These are phyloP conservation scores for Metopia argyrocephala DNA, from an alignment of 2,888 invertebrate species.

Conservation along the genomic window DNA sequence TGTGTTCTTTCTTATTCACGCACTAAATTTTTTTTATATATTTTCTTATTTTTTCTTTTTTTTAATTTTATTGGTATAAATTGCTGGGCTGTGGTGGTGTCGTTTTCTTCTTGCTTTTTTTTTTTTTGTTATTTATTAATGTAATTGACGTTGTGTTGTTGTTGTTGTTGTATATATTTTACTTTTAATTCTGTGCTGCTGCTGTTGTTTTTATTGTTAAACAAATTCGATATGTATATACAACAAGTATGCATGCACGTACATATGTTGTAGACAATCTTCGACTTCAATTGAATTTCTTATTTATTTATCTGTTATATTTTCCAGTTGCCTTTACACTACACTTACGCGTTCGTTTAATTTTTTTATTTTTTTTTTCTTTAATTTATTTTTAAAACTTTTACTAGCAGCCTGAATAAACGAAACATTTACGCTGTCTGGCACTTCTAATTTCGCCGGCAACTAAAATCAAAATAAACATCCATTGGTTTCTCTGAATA, in stretches of 20 bases:
- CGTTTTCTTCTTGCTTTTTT: constrained; percentile 1
- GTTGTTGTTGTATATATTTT: constrained; percentile 43
- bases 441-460: constrained; percentile 51
- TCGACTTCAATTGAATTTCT: constrained; percentile 35
- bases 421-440: background rate
- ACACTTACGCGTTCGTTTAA: constrained; percentile 28
- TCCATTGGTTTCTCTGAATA: constrained; percentile 36
- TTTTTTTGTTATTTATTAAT: background rate
- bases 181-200: constrained; percentile 7
- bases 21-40: constrained; percentile 40
- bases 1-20: constrained; percentile 34
- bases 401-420: constrained; percentile 8
- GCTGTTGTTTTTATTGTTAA: background rate
- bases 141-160: background rate
- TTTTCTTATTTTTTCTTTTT: background rate
- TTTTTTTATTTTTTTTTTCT: background rate
- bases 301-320: background rate
- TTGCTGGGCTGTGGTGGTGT: constrained; percentile 14
- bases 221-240: background rate
- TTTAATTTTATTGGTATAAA: constrained; percentile 14
- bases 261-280: constrained; percentile 30
- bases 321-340: constrained; percentile 28
- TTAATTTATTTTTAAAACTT: constrained; percentile 23
- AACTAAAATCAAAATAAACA: constrained; percentile 62
- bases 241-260: background rate